Evolutionary conservation across 2,888 invertebrate genomes (phyloP), one percentile per base, ranked within the genome.

Genomic region (Syritta pipiens): DNA sequence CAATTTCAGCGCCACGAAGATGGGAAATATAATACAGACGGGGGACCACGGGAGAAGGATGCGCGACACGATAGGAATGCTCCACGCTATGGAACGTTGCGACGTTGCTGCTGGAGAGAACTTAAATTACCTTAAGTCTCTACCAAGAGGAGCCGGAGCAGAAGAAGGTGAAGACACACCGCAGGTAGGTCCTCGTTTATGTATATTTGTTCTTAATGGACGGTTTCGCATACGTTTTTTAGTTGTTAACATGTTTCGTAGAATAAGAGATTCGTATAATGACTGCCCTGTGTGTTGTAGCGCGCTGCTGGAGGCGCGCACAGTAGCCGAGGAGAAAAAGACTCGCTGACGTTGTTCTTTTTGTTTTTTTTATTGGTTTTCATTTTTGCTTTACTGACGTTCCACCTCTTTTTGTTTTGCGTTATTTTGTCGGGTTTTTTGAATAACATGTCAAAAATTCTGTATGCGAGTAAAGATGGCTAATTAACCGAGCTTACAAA

Each of bases 1-100:
- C 51, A 74, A 69, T 76, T 76, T 76, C 76, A 77, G 77, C 77
- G 77, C 77, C 77, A 77, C 48, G 71, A 71, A 51, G 71, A 65
- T 53, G 77, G 12, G 51, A 62, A 55, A 57, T 40, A 57, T 40
- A 51, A 42, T 26, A 32, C 46, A 49, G 49, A 59, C 28, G 20
- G 28, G 35, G 40, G 4, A 22, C 19, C 17, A 26, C 22, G 14
- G 12, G 37, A 55, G 28, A 57, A 71, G 65, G 53, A 69, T 63
- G 53, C 32, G 10, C 57, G 44, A 59, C 69, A 68, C 17, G 49
- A 30, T 30, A 37, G 57, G 57, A 76, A 63, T 69, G 42, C n/a
- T 59, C 42, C 42, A 40, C 12, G 22, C 62, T 53, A 46, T 37
- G 40, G 20, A 20, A n/a, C n/a, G 37, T 17, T 14, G 28, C 46